Evolutionary conservation across 1,140 invertebrate genomes (phyloP).

Genomic region (Augochlora pura): DNA sequence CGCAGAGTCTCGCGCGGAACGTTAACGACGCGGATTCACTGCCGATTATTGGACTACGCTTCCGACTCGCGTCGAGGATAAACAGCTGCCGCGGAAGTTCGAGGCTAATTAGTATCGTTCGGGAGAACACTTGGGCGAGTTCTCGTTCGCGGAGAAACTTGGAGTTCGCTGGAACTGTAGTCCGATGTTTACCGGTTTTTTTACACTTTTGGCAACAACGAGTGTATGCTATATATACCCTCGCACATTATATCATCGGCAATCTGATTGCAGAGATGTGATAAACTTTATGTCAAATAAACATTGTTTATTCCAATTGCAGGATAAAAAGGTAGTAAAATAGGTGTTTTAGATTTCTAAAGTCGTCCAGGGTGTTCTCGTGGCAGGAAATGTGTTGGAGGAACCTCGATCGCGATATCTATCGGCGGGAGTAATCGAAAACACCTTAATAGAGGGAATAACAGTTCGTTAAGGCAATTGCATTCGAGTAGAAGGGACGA

Average conservation of each 20-base stretch:
- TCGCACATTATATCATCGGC: too few species aligned
- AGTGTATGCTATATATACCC: too few species aligned
- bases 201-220: too few species aligned
- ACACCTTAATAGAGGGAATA: constrained; percentile 23
- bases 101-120: constrained; percentile 28
- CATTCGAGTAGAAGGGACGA: constrained; percentile 25
- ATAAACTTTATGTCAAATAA: too few species aligned
- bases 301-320: too few species aligned
- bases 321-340: too few species aligned
- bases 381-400: too few species aligned
- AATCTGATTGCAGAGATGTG: too few species aligned
- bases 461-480: constrained; percentile 52
- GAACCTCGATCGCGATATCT: too few species aligned
- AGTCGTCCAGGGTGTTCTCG: too few species aligned
- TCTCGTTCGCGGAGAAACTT: not conserved
- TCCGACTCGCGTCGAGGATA: constrained; percentile 2
- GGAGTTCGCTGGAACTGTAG: not conserved
- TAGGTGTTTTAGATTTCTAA: too few species aligned
- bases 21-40: constrained; percentile 48
- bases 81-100: not conserved
- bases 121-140: not conserved
- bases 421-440: too few species aligned
- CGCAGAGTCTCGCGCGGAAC: not conserved
- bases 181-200: not conserved
- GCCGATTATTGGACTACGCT: constrained; percentile 42